Base-by-base conservation (phyloP, 37 sponge, comb jelly and placozoan genomes). In the Halisarca cf. caerulea region DNA sequence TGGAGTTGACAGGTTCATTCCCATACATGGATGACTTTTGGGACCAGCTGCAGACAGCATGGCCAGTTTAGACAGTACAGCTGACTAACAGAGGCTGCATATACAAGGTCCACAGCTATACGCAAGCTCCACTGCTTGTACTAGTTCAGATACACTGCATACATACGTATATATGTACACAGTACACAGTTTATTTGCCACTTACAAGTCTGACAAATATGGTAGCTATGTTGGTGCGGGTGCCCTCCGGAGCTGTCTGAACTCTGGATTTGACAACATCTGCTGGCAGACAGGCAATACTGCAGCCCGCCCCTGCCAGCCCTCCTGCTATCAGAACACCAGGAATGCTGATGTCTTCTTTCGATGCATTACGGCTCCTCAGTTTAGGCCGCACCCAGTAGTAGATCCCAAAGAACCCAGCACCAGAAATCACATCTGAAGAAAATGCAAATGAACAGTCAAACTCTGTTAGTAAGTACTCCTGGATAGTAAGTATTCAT, bases 261-360 rank as follows among this genome's bases (percentile, higher is more conserved):
- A 84, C 66, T 24, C 99, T 45, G 36, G 99, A 94, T 86, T 98
- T 98, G 47, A 94, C 84, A 0, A 89, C 88, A 78, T 98, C 99
- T 36, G 95, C 93, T 28, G 93, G 87, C n/a, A 98, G 89, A 54
- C 87, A 88, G 7, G 75, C 73, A 0, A 80, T 60, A 95, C 97
- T 96, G 78, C 92, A 89, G n/a, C 71, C 41, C 59, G 94, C 54
- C 2, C 99, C 99, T 54, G 99, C 95, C 28, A 88, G 39, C 0
- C 99, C 95, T 43, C 97, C 97, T 51, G 97, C 95, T n/a, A 89
- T 25, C 42, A 96, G 57, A 17, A 96, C 77, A 15, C 72, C 43
- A 0, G 28, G 18, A 0, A 89, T 85, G 87, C 86, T 87, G 39
- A 98, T 84, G 0, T 89, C 54, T 41, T 93, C 83, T 81, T 70